These are phyloP conservation scores for Prunella himalayana DNA, from an alignment of 2,113 vertebrate species.

Conservation along the genomic window DNA sequence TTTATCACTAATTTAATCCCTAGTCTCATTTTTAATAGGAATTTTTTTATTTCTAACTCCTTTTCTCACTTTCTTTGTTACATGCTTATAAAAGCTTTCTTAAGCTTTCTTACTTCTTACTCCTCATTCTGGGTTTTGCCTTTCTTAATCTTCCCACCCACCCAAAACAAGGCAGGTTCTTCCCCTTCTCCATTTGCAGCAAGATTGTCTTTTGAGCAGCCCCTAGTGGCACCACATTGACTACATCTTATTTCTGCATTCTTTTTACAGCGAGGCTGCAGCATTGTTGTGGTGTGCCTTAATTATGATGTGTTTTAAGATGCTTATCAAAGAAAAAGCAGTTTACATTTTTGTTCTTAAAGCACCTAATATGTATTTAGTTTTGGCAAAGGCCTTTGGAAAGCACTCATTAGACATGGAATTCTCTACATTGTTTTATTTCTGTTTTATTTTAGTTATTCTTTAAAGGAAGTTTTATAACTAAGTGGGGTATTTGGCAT, in stretches of 20 bases:
- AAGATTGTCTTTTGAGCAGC: not conserved
- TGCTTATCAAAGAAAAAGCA: slow-evolving; percentile 2
- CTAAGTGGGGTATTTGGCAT: slow-evolving; percentile 7
- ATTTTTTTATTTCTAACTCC: not conserved
- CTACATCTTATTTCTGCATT: not conserved
- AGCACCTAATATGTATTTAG: not conserved
- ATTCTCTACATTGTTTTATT: not conserved
- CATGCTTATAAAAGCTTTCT: not conserved
- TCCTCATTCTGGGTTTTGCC: not conserved
- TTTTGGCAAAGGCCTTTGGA: not conserved
- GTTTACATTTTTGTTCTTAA: not conserved
- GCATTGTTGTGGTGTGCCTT: not conserved
- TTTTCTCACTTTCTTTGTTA: not conserved
- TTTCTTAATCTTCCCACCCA: not conserved
- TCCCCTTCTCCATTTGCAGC: not conserved
- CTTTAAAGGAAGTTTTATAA: not conserved
- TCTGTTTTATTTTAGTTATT: not conserved
- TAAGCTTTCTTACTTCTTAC: not conserved
- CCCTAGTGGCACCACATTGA: not conserved
- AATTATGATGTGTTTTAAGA: not conserved
- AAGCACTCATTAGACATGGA: not conserved
- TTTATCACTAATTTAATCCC: not conserved
- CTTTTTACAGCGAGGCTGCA: not conserved
- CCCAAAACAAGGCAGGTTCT: not conserved
- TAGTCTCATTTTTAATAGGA: not conserved